A percentile compares a stretch with the other conserved stretches of the same genome.
These are phyloP conservation scores for Bryconaethiops microstoma DNA, from an alignment of 2,797 vertebrate species.

Conservation along the genomic window DNA sequence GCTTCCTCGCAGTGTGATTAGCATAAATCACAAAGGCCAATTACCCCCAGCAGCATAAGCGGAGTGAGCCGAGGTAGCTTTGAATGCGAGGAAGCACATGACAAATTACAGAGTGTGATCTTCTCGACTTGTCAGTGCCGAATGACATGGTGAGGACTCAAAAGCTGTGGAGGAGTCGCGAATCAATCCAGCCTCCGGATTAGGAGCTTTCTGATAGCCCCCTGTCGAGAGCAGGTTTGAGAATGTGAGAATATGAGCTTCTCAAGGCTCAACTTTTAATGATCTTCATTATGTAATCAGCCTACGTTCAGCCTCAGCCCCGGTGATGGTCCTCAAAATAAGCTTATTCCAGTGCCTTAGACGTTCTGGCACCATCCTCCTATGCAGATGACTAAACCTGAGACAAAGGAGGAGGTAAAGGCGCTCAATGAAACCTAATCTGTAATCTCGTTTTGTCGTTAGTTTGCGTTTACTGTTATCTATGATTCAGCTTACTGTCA, in stretches of 20 bases:
- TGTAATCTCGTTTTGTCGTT: conserved; percentile 32
- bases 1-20: conserved; percentile 43
- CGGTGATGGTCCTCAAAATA: conserved; percentile 27
- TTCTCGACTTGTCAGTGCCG: conserved; percentile 67
- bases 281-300: conserved; percentile 51
- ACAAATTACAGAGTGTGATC: conserved; percentile 75
- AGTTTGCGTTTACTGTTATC: conserved; percentile 16
- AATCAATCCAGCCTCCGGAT: conserved; percentile 77
- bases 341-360: conserved; percentile 38
- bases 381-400: conserved; percentile 32
- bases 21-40: conserved; percentile 47
- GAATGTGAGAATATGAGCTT: conserved; percentile 33
- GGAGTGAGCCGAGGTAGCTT: conserved; percentile 57
- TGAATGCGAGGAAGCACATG: conserved; percentile 71
- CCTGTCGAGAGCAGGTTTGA: conserved; percentile 54
- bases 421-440: conserved; percentile 27
- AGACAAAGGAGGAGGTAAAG: conserved; percentile 30
- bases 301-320: conserved; percentile 45
- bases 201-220: conserved; percentile 72
- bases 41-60: conserved; percentile 44
- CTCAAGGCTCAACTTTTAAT: conserved; percentile 49
- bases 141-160: conserved; percentile 60
- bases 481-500: conserved; percentile 15
- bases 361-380: conserved; percentile 15
- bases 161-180: conserved; percentile 62